Base-by-base conservation (phyloP, 2,113 vertebrate species). In the Corvus hawaiiensis region DNA sequence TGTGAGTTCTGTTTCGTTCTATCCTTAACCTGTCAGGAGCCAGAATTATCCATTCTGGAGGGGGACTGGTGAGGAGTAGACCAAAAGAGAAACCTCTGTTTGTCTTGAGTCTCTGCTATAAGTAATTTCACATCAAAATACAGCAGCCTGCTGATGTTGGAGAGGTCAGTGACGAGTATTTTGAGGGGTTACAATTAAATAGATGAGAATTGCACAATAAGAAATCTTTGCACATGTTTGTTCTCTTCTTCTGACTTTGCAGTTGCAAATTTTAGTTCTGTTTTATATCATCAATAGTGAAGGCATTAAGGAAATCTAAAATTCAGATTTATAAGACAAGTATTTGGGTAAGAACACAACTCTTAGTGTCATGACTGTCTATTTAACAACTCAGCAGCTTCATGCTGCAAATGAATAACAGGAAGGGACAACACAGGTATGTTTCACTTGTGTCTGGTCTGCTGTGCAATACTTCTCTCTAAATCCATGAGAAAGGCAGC, bases 251-350 rank as follows among this genome's bases (percentile, higher is more conserved):
- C 44, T 44, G 39, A 27, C 23, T 87, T 82, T 43, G 27, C 16
- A 33, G 61, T 43, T 22, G 10, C 32, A 52, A 39, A 64, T 54
- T 76, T n/a, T 62, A n/a, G 12, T n/a, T 80, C 17, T 73, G 2
- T 62, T 69, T 51, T 26, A 2, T 46, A 1, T 33, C 33, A 11
- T 30, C 55, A 2, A 0, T 32, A 46, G 11, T 1, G 13, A 22
- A 74, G 16, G 8, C 39, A 54, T 21, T 54, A 69, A 51, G 46
- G 59, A 88, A 86, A 37, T 46, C 28, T 18, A 11, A 43, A 56
- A 24, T 54, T 72, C 22, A 59, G 24, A 21, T 84, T 59, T 61
- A 3, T 21, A 56, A 56, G 21, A 22, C 3, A 74, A 39, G 32
- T 20, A 13, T 37, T 74, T 49, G 37, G 37, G n/a, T 35, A 68